Evolutionary conservation across 1,140 invertebrate genomes (phyloP).

Genomic region (Euglossa dilemma): DNA sequence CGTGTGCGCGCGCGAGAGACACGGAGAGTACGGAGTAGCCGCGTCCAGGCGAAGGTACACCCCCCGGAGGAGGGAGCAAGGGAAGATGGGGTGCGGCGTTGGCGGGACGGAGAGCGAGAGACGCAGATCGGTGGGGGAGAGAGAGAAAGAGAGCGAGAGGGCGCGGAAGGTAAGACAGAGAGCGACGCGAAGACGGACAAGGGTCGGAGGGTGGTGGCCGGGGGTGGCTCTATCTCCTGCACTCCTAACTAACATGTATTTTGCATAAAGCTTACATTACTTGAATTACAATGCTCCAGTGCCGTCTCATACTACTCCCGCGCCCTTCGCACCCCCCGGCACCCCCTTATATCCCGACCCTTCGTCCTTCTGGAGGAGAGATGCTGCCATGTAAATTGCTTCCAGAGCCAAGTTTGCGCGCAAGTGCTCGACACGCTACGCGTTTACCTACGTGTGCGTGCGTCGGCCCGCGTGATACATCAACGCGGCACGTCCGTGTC

Average conservation of each 20-base stretch:
- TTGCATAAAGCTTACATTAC: conserved; percentile 82
- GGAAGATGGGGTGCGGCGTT: background rate
- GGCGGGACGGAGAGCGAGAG: conserved; percentile 8
- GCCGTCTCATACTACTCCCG: conserved; percentile 69
- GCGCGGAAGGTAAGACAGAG: conserved; percentile 50
- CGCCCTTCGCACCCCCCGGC: conserved; percentile 11
- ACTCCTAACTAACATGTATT: conserved; percentile 82
- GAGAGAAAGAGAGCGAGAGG: conserved; percentile 17
- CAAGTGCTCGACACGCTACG: conserved; percentile 61
- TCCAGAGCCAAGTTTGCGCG: conserved; percentile 71
- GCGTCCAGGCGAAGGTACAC: conserved; percentile 53
- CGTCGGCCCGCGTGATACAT: conserved; percentile 28
- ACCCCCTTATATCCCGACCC: conserved; percentile 32
- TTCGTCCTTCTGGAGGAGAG: conserved; percentile 56
- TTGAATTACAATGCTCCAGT: conserved; percentile 80
- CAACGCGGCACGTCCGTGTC: background rate
- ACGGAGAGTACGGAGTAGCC: conserved; percentile 36
- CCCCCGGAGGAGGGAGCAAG: conserved; percentile 12
- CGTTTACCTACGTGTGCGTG: background rate
- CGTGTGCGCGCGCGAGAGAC: conserved; percentile 3
- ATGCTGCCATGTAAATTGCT: conserved; percentile 79
- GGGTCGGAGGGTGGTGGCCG: conserved; percentile 48
- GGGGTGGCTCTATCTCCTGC: conserved; percentile 76
- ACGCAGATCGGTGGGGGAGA: conserved; percentile 11
- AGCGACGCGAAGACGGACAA: conserved; percentile 53